Base-by-base conservation (phyloP, 1,140 invertebrate species). In the Campoletis sonorensis region DNA sequence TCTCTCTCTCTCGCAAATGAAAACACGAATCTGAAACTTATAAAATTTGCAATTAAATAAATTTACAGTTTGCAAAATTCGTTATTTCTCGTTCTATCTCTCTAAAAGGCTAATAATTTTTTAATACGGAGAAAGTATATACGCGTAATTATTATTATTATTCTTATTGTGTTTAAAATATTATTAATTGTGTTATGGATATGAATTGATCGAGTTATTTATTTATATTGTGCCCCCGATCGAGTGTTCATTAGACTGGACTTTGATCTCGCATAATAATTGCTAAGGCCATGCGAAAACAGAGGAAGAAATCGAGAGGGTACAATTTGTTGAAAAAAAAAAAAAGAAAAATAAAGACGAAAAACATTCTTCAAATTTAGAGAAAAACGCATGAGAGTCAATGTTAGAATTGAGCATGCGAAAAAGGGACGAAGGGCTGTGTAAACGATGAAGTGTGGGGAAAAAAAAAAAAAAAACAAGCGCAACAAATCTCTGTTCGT, bases 401-500 rank as follows among this genome's bases (percentile, higher is more conserved):
- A 71, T 83, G 72, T 45, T 79, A 81, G 79, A 88, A 81, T 80
- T 80, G 85, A 84, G 40, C 70, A 83, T 75, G 83, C 77, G 58
- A 85, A n/a, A 85, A 85, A 85, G 80, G 61, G 84, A 85, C 85
- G 87, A 81, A 91, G 88, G 89, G 90, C 89, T 91, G 89, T 91
- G 90, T 90, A 89, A 84, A 88, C 87, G 87, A 87, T 90, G 90
- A 91, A 91, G 90, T 91, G 11, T 10, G 40, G 40, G 40, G 54
- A 21, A 58, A 58, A 58, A 64, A 89, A 91, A 86, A 89, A 21
- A 58, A 58, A 58, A 64, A 89, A 91, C 86, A 89, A 89, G 90
- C 88, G 89, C 90, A 92, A 90, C 89, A 89, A 89, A 86, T 88
- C 54, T 61, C 81, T 89, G 89, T 91, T 90, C 90, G 90, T 91